Evolutionary conservation across 2,888 invertebrate genomes (phyloP).

Genomic region (Synanthedon vespiformis): DNA sequence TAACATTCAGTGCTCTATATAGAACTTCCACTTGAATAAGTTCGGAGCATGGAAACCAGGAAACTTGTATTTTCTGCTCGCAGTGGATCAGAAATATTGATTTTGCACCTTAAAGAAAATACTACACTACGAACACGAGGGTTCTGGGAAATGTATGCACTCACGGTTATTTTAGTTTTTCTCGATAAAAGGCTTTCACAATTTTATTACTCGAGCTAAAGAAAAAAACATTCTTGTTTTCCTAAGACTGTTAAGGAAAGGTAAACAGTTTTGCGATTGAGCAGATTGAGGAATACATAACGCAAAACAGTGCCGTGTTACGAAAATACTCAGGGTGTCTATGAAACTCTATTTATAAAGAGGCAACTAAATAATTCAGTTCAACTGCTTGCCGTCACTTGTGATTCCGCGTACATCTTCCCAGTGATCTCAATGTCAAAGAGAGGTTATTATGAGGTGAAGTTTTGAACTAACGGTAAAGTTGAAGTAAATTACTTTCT

Average conservation of each 20-base stretch:
- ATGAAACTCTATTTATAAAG: too few species aligned
- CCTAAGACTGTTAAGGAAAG: too few species aligned
- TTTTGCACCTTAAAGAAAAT: not conserved
- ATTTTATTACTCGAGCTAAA: too few species aligned
- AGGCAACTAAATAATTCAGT: not conserved
- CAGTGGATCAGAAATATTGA: not conserved
- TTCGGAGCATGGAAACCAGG: not conserved
- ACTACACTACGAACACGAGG: not conserved
- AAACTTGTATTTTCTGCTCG: not conserved
- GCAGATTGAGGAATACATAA: too few species aligned
- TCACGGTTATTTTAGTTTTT: too few species aligned
- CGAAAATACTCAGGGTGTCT: too few species aligned
- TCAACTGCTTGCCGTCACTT: not conserved
- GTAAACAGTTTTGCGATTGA: too few species aligned
- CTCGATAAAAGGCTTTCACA: too few species aligned
- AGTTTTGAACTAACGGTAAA: not conserved
- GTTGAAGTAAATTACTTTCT: not conserved
- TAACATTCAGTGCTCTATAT: not conserved
- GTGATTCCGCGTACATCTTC: constrained; percentile 3
- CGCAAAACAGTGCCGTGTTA: too few species aligned
- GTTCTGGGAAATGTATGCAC: not conserved
- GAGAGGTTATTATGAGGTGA: constrained; percentile 4
- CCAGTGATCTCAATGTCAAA: constrained; percentile 5
- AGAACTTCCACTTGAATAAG: not conserved
- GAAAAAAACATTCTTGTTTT: too few species aligned